These are phyloP conservation scores for Trichonephila clavata DNA, from an alignment of 1,140 invertebrate species.

Conservation along the genomic window DNA sequence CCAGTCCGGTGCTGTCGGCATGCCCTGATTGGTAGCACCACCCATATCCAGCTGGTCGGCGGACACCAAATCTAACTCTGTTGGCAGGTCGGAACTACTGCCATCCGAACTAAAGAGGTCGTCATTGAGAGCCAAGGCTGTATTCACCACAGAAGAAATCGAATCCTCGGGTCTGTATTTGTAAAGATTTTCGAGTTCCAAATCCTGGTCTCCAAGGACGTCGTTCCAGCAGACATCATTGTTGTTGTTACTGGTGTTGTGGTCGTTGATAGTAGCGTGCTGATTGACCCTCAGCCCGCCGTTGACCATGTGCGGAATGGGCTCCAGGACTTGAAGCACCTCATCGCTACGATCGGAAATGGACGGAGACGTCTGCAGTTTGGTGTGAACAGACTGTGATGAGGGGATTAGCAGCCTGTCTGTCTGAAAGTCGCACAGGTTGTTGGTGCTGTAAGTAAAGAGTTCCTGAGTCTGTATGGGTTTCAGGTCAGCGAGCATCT, in stretches of 20 bases:
- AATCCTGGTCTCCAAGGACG: slow-evolving; percentile 82
- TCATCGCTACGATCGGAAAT: slow-evolving; percentile 30
- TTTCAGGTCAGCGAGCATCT: slow-evolving; percentile 68
- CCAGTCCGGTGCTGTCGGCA: slow-evolving; percentile 44
- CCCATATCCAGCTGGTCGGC: slow-evolving; percentile 37
- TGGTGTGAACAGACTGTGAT: slow-evolving; percentile 16
- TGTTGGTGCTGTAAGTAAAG: slow-evolving; percentile 52
- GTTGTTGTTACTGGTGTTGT: slow-evolving; percentile 2
- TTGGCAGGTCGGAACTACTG: slow-evolving; percentile 68
- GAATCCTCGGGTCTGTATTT: slow-evolving; percentile 75
- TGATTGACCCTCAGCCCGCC: slow-evolving; percentile 2
- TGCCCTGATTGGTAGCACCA: neutral
- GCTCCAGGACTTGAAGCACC: slow-evolving; percentile 50
- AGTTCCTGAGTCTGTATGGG: slow-evolving; percentile 51
- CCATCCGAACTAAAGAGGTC: slow-evolving; percentile 75
- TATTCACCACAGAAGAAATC: slow-evolving; percentile 71
- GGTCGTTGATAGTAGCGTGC: slow-evolving; percentile 17
- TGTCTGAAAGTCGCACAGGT: slow-evolving; percentile 57
- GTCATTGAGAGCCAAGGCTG: slow-evolving; percentile 71
- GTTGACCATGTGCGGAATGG: slow-evolving; percentile 35
- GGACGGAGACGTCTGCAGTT: slow-evolving; percentile 6
- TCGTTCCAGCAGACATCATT: slow-evolving; percentile 82
- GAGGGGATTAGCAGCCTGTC: slow-evolving; percentile 44
- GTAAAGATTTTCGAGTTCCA: slow-evolving; percentile 80
- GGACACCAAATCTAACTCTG: slow-evolving; percentile 64